Conservation (phyloP, 2,797 vertebrate genomes). For the Apogon talboti region DNA sequence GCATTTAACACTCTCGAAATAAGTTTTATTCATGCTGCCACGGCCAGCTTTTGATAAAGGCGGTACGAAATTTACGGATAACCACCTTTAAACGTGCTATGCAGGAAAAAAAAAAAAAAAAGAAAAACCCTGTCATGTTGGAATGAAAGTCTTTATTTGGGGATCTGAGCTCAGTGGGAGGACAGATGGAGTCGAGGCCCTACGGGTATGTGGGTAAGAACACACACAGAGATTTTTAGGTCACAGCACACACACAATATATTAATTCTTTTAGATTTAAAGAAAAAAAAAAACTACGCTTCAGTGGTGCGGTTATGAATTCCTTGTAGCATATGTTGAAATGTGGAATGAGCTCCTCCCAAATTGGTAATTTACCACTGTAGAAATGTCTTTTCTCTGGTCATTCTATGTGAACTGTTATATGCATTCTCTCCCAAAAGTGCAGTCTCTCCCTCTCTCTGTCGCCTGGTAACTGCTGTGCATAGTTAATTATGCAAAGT, state of each 20-base stretch:
- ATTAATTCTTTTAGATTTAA: constrained; percentile 8
- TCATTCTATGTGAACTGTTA: constrained; percentile 13
- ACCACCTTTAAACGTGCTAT: constrained; percentile 48
- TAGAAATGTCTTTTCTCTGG: background rate
- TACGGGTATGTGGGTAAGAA: constrained; percentile 60
- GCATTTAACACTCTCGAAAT: constrained; percentile 22
- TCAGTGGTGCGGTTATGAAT: background rate
- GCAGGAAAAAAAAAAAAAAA: constrained; percentile 17
- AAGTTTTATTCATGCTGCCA: constrained; percentile 5
- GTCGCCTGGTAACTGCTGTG: constrained; percentile 1
- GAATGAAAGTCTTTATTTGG: constrained; percentile 65
- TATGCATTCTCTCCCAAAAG: constrained; percentile 14
- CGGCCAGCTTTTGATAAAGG: constrained; percentile 16
- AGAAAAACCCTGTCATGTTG: constrained; percentile 58
- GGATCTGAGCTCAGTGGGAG: constrained; percentile 61
- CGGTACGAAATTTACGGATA: constrained; percentile 13
- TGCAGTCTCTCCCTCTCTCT: constrained; percentile 6
- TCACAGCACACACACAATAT: constrained; percentile 45
- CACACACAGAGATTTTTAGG: constrained; percentile 64
- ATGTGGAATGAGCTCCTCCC: background rate
- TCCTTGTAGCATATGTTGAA: constrained; percentile 5
- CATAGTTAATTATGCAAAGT: constrained; percentile 46
- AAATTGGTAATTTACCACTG: too few relatives aligned
- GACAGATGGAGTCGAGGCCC: constrained; percentile 75
- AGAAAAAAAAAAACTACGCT: background rate